Conservation (phyloP, 1,140 invertebrate genomes). For the Drusus annulatus region DNA sequence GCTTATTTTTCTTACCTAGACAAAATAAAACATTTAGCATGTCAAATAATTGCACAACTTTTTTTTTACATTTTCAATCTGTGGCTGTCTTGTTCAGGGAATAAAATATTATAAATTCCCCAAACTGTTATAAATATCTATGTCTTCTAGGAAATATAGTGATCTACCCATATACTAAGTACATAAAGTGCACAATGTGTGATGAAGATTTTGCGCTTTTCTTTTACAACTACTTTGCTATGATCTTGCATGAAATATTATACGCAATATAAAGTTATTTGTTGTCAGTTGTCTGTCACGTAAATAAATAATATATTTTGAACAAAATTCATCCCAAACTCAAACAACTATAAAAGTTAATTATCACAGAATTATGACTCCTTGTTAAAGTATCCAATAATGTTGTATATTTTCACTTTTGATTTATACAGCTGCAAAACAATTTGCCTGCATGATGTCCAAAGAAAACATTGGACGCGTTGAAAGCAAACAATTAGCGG, state of each 20-base stretch:
- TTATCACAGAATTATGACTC: conserved; percentile 42
- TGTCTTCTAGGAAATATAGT: too few species aligned
- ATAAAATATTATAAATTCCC: too few species aligned
- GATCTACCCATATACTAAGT: not conserved
- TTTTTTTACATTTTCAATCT: too few species aligned
- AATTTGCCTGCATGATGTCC: too few species aligned
- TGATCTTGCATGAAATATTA: not conserved
- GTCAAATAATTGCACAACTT: too few species aligned
- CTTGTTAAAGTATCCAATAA: conserved; percentile 18
- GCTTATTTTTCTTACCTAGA: too few species aligned
- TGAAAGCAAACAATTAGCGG: not conserved
- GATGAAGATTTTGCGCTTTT: conserved; percentile 3
- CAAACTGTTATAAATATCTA: too few species aligned
- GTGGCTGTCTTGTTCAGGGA: too few species aligned
- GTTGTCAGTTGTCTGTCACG: not conserved
- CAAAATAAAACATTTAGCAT: too few species aligned
- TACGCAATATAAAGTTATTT: not conserved
- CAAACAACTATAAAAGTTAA: conserved; percentile 39
- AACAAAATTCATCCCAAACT: not conserved
- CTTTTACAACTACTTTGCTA: not conserved
- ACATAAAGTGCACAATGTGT: conserved; percentile 14
- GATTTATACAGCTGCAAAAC: not conserved
- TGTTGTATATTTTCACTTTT: conserved; percentile 6
- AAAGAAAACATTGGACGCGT: not conserved
- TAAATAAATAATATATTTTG: conserved; percentile 17